These are phyloP conservation scores for Uropsilus gracilis DNA, from an alignment of 2,113 vertebrate species.

Conservation along the genomic window DNA sequence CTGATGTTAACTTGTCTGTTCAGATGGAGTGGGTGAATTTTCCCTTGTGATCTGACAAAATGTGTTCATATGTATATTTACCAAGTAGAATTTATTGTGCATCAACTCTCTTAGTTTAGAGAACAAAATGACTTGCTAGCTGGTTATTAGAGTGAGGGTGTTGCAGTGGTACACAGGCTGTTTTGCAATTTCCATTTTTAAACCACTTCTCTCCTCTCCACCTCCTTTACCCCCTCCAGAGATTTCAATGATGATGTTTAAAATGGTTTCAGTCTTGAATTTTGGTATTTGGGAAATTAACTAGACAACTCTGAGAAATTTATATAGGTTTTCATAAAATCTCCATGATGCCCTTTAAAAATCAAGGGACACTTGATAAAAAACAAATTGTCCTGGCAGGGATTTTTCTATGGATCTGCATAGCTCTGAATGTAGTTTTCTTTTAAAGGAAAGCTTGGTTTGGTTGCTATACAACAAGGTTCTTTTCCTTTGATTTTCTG, in stretches of 20 bases:
- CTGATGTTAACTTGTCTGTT: no score
- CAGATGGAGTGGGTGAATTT: no score
- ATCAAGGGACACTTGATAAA: neutral
- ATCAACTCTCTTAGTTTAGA: neutral
- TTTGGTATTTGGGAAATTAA: slow-evolving; percentile 49
- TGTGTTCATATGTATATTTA: neutral
- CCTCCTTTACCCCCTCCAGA: neutral
- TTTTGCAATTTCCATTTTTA: slow-evolving; percentile 52
- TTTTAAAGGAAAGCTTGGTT: slow-evolving; percentile 1
- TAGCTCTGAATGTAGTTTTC: slow-evolving; percentile 22
- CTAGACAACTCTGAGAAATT: slow-evolving; percentile 23
- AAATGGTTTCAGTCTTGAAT: slow-evolving; percentile 54
- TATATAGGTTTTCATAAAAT: slow-evolving; percentile 36
- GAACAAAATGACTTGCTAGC: neutral
- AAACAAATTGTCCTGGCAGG: neutral
- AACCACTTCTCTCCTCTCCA: neutral
- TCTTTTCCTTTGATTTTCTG: slow-evolving; percentile 31
- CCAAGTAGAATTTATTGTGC: neutral
- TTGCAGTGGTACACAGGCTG: neutral
- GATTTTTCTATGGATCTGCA: neutral
- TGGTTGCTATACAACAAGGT: neutral
- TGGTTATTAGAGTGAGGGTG: neutral
- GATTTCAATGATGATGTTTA: slow-evolving; percentile 59
- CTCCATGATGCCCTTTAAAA: slow-evolving; percentile 4
- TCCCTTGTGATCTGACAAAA: no score